Conservation (phyloP, 2,797 vertebrate species). For the Agapornis canus region DNA sequence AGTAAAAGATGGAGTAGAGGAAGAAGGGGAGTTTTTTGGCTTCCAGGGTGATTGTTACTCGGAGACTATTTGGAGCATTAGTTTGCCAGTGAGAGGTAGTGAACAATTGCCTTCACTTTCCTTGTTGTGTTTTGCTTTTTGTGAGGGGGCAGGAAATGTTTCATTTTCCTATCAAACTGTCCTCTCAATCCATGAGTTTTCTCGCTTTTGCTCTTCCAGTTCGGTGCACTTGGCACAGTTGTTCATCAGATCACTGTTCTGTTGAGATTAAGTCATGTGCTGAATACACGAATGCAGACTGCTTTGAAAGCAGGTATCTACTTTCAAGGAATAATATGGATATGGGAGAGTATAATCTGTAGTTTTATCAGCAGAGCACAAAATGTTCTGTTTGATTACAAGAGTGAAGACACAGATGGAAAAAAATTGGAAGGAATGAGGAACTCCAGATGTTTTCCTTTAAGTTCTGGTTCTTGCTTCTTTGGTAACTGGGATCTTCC, state of each 20-base stretch:
- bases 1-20: not conserved
- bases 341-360: not conserved
- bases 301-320: not conserved
- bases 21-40: not conserved
- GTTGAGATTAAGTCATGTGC: not conserved
- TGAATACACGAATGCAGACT: not conserved
- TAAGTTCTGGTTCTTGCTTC: not conserved
- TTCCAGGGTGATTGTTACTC: not conserved
- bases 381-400: not conserved
- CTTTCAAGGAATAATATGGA: not conserved
- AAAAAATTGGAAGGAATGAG: not conserved
- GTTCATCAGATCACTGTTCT: not conserved
- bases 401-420: not conserved
- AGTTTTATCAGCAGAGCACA: not conserved
- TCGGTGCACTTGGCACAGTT: not conserved
- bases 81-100: not conserved
- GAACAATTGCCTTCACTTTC: not conserved
- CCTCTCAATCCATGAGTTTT: not conserved
- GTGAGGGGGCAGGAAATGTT: fast-evolving
- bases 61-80: not conserved
- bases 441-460: not conserved
- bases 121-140: not conserved
- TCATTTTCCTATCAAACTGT: not conserved
- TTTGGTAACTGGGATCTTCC: not conserved
- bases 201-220: not conserved